Evolutionary conservation across 2,113 vertebrate genomes (phyloP).

Genomic region (Pteruthius melanotis): DNA sequence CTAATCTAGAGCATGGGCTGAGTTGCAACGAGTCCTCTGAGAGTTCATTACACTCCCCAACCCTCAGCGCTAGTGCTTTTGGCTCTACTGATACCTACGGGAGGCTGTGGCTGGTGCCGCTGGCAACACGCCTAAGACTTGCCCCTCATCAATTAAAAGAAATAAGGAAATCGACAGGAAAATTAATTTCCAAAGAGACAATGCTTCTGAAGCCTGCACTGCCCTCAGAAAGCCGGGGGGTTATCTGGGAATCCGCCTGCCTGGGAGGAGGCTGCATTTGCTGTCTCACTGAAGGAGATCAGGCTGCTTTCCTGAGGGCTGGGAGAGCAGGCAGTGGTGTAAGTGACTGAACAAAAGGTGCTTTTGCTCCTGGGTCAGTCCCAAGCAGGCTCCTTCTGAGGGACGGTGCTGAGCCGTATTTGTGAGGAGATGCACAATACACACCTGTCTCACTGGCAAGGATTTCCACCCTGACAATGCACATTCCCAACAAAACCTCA

Average conservation of each 20-base stretch:
- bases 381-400: background rate
- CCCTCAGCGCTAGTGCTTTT: background rate
- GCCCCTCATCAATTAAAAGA: slow-evolving; percentile 63
- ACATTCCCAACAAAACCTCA: background rate
- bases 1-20: slow-evolving; percentile 56
- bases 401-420: background rate
- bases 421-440: background rate
- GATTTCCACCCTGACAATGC: background rate
- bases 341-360: background rate
- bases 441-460: background rate
- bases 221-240: background rate
- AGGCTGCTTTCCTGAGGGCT: background rate
- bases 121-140: slow-evolving; percentile 43
- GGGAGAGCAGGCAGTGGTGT: background rate
- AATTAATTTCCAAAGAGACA: slow-evolving; percentile 63
- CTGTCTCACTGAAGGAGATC: background rate
- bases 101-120: slow-evolving; percentile 53
- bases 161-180: slow-evolving; percentile 61
- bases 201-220: slow-evolving; percentile 31
- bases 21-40: slow-evolving; percentile 66
- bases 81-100: slow-evolving; percentile 16
- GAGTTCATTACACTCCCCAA: slow-evolving; percentile 60
- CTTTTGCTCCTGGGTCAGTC: background rate
- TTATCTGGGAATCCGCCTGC: background rate
- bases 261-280: background rate